Percentiles rank a stretch among this genome's conserved stretches.
Conservation (phyloP, 2,113 vertebrate species). For the Gymnocephalus cernua region DNA sequence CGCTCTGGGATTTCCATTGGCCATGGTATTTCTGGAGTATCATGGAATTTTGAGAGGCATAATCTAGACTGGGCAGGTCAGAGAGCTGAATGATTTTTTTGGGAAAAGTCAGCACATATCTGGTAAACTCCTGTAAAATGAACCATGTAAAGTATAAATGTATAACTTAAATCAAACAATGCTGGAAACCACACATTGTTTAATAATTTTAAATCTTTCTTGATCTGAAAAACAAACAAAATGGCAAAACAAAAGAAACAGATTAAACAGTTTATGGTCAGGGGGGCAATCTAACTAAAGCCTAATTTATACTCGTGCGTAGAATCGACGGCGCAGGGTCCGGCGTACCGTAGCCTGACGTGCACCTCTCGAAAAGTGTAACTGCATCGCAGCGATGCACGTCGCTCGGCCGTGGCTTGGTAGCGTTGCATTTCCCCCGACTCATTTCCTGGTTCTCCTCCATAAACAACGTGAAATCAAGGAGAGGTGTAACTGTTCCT, state of each 20-base stretch:
- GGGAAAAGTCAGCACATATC: not conserved
- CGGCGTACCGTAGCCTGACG: too few species aligned
- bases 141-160: not conserved
- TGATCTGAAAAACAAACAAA: not conserved
- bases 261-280: not conserved
- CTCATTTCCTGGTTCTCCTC: too few species aligned
- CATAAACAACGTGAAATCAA: too few species aligned
- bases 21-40: conserved; percentile 22
- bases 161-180: not conserved
- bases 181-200: not conserved
- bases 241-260: not conserved
- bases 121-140: not conserved
- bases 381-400: too few species aligned
- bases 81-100: not conserved
- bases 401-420: too few species aligned
- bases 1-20: not conserved
- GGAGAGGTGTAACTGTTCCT: too few species aligned
- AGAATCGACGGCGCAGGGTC: too few species aligned
- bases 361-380: too few species aligned
- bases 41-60: not conserved
- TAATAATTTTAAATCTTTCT: not conserved
- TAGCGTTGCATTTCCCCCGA: too few species aligned
- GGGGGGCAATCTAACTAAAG: too few species aligned
- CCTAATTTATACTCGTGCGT: too few species aligned
- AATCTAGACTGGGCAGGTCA: not conserved